phyloP scores from a whole-genome alignment of 2,113 vertebrate genomes.

The Tragelaphus scriptus region DNA sequence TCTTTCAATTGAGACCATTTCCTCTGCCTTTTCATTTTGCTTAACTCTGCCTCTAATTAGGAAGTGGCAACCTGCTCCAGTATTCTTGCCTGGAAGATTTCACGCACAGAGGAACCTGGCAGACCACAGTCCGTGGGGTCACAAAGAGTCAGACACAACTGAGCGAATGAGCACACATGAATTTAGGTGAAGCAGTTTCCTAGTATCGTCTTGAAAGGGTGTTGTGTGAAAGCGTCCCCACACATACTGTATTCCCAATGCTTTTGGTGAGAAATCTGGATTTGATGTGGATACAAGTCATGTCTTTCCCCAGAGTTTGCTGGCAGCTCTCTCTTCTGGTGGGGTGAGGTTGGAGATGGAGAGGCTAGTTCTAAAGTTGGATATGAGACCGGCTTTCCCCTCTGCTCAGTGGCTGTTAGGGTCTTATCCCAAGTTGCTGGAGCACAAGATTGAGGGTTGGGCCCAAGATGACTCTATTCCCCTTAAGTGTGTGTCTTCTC shows the following conservation, averaged over 20 bases:
- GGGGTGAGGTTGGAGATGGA: background rate
- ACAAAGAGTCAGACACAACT: background rate
- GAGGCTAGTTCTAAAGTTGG: background rate
- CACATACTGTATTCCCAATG: background rate
- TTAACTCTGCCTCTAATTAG: background rate
- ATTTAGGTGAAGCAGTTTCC: background rate
- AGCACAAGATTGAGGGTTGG: background rate
- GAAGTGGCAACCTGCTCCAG: background rate
- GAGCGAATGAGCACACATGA: accelerated
- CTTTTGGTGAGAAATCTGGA: background rate
- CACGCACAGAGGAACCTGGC: background rate
- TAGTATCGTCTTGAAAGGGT: background rate
- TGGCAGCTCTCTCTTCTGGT: background rate
- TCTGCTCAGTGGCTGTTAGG: background rate
- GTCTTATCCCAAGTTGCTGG: background rate
- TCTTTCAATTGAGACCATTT: background rate
- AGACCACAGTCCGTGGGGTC: accelerated
- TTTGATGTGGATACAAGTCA: background rate
- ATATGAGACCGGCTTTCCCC: background rate
- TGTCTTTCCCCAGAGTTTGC: background rate
- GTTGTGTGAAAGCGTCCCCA: accelerated
- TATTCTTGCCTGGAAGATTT: background rate
- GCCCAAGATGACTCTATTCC: background rate
- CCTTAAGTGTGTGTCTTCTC: background rate
- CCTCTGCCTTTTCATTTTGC: background rate